Conservation (phyloP, 2,888 invertebrate genomes). For the Melieria picta region DNA sequence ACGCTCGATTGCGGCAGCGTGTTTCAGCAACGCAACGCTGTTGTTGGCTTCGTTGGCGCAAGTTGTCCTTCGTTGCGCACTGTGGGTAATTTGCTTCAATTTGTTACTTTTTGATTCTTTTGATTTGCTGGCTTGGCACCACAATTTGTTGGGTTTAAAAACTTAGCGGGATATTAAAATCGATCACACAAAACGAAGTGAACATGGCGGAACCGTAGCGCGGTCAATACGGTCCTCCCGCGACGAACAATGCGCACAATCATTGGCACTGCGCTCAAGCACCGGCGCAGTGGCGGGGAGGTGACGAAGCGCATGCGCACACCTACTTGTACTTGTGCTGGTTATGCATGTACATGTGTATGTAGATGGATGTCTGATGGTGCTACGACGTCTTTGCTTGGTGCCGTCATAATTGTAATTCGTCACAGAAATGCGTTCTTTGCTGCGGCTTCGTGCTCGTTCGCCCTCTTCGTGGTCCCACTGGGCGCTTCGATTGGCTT, state of each 20-base stretch:
- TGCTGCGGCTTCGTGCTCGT: constrained; percentile 13
- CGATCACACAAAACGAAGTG: background rate
- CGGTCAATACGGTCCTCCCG: too few relatives aligned
- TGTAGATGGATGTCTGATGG: background rate
- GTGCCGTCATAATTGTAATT: constrained; percentile 40
- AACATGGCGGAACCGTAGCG: background rate
- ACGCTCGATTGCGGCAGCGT: too few relatives aligned
- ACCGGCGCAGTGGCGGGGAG: background rate
- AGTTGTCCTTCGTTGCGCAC: constrained; percentile 23
- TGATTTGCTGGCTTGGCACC: constrained; percentile 12
- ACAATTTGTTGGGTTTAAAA: constrained; percentile 38
- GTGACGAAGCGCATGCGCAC: background rate
- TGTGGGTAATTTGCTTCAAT: constrained; percentile 15
- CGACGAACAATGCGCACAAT: background rate
- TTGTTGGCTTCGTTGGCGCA: background rate
- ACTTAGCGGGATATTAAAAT: constrained; percentile 34
- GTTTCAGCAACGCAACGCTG: background rate
- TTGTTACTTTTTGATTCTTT: constrained; percentile 1
- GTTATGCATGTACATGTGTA: background rate
- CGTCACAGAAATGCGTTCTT: constrained; percentile 44
- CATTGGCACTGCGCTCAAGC: constrained; percentile 10
- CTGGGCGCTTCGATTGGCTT: constrained; percentile 28
- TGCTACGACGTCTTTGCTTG: background rate
- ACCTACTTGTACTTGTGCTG: background rate
- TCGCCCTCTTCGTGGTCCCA: background rate